These are phyloP conservation scores for Diploscapter pachys DNA, from an alignment of 1,140 invertebrate genomes.

Conservation along the genomic window DNA sequence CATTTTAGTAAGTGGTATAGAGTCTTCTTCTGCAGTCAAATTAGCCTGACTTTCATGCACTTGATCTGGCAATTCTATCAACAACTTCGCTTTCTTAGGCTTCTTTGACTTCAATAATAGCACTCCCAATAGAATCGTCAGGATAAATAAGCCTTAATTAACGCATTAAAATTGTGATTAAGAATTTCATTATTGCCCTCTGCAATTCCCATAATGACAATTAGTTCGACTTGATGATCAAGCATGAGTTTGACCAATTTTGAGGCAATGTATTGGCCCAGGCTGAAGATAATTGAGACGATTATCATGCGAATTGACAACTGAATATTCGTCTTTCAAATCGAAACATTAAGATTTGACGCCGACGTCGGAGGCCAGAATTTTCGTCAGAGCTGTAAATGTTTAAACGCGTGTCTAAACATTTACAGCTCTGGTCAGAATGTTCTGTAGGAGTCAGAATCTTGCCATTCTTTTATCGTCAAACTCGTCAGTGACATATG, in stretches of 20 bases:
- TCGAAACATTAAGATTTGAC: not conserved
- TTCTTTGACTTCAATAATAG: conserved; percentile 20
- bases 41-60: conserved; percentile 5
- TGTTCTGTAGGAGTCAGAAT: not conserved
- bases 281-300: conserved; percentile 34
- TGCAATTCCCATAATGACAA: conserved; percentile 28
- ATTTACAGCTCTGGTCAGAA: too few relatives aligned
- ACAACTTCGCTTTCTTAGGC: conserved; percentile 17
- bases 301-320: conserved; percentile 40
- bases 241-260: conserved; percentile 29
- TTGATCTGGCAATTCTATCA: conserved; percentile 13
- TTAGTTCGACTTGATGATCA: conserved; percentile 14
- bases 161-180: not conserved
- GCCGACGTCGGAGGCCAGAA: too few relatives aligned
- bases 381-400: too few relatives aligned
- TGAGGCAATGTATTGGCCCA: conserved; percentile 27
- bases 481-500: conserved; percentile 38
- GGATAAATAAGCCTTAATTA: conserved; percentile 13
- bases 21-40: not conserved
- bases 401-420: too few relatives aligned
- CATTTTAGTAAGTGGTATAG: not conserved
- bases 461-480: conserved; percentile 29
- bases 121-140: conserved; percentile 18
- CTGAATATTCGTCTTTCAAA: conserved; percentile 11
- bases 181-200: conserved; percentile 9